Evolutionary conservation across 2,888 invertebrate genomes (phyloP).

Genomic region (Acanthosepion esculentum): DNA sequence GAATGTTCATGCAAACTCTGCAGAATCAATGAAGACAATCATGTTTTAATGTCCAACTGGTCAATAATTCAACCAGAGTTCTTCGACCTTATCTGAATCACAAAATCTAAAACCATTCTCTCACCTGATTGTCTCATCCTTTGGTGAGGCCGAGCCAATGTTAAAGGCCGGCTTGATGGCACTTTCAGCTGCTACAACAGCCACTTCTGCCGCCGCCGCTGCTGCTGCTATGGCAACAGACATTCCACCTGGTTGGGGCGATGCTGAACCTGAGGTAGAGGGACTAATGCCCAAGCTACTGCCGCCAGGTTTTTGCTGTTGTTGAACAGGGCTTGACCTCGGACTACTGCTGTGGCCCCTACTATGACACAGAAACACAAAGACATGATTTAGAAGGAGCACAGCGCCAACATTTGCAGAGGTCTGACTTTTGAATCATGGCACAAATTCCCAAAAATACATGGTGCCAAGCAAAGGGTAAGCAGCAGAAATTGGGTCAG

Average conservation of each 20-base stretch:
- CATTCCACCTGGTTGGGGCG: conserved; percentile 24
- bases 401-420: neutral
- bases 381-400: conserved; percentile 37
- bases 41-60: too few relatives aligned
- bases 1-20: too few relatives aligned
- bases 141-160: conserved; percentile 78
- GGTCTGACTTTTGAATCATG: neutral
- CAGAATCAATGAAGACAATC: too few relatives aligned
- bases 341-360: conserved; percentile 44
- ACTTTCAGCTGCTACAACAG: neutral
- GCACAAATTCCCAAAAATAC: neutral
- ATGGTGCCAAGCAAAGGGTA: neutral
- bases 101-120: neutral
- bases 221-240: neutral
- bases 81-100: neutral
- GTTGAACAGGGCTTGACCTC: neutral
- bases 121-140: conserved; percentile 75
- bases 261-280: conserved; percentile 42
- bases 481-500: neutral
- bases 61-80: neutral
- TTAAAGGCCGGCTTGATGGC: conserved; percentile 77
- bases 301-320: conserved; percentile 36
- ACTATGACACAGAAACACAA: conserved; percentile 42
- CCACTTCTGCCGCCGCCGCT: neutral
- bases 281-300: conserved; percentile 36